A percentile compares a stretch with the other conserved stretches of the same genome.
phyloP scores from a whole-genome alignment of 2,888 invertebrate genomes.

The Lamproptera curius region DNA sequence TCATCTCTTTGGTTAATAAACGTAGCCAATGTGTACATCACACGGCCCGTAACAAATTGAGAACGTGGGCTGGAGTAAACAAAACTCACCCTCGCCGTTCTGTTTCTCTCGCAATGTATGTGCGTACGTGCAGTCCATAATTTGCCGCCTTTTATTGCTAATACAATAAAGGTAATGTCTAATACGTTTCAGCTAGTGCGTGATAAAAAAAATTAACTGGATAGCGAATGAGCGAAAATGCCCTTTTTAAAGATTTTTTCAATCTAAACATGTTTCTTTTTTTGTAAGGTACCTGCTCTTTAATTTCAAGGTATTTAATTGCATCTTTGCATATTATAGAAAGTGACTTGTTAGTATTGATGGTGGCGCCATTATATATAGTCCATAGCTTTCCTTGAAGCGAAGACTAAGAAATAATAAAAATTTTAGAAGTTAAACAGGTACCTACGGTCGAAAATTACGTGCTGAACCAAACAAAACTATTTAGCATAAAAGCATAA shows the following conservation, averaged over 20 bases:
- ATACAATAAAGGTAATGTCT: neutral
- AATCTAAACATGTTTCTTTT: neutral
- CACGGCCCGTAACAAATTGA: neutral
- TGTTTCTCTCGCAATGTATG: neutral
- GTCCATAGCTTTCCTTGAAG: no score
- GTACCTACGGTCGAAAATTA: no score
- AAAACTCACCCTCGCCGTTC: neutral
- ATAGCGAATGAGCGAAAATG: no score
- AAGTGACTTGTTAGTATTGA: no score
- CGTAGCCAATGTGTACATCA: neutral
- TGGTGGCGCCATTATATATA: no score
- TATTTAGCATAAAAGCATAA: no score
- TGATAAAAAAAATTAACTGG: neutral
- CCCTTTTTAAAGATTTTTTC: neutral
- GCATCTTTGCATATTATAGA: no score
- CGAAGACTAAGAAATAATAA: no score
- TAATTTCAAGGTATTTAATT: no score
- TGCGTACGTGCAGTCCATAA: slow-evolving; percentile 6
- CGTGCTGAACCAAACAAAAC: no score
- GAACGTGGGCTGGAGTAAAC: neutral
- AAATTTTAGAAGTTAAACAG: no score
- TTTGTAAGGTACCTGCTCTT: neutral
- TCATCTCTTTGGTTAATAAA: neutral
- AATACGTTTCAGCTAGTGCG: neutral
- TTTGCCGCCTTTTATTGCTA: neutral